Evolutionary conservation across 1,140 invertebrate genomes (phyloP).

Genomic region (Lordiphosa stackelbergi): DNA sequence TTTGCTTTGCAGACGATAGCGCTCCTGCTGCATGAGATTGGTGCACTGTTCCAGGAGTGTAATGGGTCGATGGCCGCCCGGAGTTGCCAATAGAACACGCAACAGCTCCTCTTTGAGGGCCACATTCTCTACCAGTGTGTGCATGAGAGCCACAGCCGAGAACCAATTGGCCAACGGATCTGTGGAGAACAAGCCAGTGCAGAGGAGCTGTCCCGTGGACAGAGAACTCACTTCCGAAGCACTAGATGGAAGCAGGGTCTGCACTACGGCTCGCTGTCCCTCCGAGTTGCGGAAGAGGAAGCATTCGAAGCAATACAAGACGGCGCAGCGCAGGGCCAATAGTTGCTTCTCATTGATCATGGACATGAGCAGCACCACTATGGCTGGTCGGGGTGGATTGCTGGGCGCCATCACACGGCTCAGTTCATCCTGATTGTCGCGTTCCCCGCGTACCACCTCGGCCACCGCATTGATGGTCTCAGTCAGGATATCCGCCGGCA

Average conservation of each 20-base stretch:
- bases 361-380: slow-evolving; percentile 96
- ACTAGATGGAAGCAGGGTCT: slow-evolving; percentile 92
- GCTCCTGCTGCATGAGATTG: slow-evolving; percentile 89
- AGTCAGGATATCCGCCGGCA: slow-evolving; percentile 96
- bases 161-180: slow-evolving; percentile 99
- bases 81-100: slow-evolving; percentile 92
- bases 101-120: slow-evolving; percentile 95
- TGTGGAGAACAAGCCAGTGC: slow-evolving; percentile 92
- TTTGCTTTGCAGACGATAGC: slow-evolving; percentile 90
- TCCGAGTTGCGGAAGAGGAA: slow-evolving; percentile 95
- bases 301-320: slow-evolving; percentile 98
- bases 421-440: slow-evolving; percentile 95
- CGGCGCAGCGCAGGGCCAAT: slow-evolving; percentile 92
- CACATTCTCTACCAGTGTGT: slow-evolving; percentile 92
- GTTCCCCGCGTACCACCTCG: slow-evolving; percentile 95
- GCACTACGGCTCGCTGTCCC: slow-evolving; percentile 91
- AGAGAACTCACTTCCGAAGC: slow-evolving; percentile 84
- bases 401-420: slow-evolving; percentile 94
- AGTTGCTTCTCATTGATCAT: slow-evolving; percentile 99
- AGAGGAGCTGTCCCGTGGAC: slow-evolving; percentile 93
- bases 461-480: slow-evolving; percentile 97
- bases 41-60: slow-evolving; percentile 93
- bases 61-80: slow-evolving; percentile 88
- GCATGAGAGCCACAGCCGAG: slow-evolving; percentile 92
- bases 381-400: slow-evolving; percentile 92